Base-by-base conservation (phyloP, 2,797 vertebrate genomes). In the Chanos chanos region DNA sequence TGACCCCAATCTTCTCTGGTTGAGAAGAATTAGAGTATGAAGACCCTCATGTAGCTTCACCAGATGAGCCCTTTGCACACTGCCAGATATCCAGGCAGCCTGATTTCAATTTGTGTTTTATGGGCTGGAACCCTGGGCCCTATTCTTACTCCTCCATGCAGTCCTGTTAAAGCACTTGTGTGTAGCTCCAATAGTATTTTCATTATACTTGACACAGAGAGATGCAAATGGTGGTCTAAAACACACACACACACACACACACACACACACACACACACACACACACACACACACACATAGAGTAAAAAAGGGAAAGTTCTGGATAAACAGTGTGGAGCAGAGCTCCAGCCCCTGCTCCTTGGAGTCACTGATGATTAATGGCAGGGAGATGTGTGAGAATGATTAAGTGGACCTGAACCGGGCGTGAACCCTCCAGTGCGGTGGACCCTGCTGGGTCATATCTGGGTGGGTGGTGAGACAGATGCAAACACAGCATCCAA, bases 181-280 rank as follows among this genome's bases (percentile, higher is more conserved):
- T n/a, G n/a, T n/a, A n/a, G n/a, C 1, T 30, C 21, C 30, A 30
- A 49, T 51, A 25, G 56, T 44, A 16, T 39, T 39, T 41, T 16
- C 44, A 40, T 57, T 28, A 54, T 13, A 15, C 25, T 54, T 25
- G 12, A 55, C 57, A 61, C 40, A 44, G 48, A 56, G 37, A 70
- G 64, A 50, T 5, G 18, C 34, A 49, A 37, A 19, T n/a, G n/a
- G n/a, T n/a, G n/a, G n/a, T n/a, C 7, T 19, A 15, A 5, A 39
- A 36, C 8, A 15, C 39, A 6, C 7, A 18, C 37, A 19, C 16
- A 15, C 6, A 2, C 6, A 27, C 7, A 25, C 12, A 55, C 57
- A 61, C 40, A 44, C 48, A 56, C 37, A 70, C 64, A 50, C 5
- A 18, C 34, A 49, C 37, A 19, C 7, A 19, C 15, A 5, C 39